Percentiles rank a stretch among this genome's conserved stretches.
These are phyloP conservation scores for Poeciliopsis prolifica DNA, from an alignment of 2,113 vertebrate species.

Conservation along the genomic window DNA sequence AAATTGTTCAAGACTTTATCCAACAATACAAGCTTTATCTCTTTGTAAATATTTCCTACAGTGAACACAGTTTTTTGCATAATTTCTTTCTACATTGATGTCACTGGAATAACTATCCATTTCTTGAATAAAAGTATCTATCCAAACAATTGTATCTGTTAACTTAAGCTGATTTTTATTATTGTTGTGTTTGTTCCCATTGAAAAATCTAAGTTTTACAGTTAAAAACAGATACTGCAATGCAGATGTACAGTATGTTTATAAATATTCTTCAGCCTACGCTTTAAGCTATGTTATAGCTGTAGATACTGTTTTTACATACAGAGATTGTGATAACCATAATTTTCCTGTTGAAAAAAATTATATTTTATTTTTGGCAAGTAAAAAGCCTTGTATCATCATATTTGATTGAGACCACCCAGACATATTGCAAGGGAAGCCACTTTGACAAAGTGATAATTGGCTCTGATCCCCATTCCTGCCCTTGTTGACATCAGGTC, in stretches of 20 bases:
- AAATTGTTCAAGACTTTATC: too few relatives aligned
- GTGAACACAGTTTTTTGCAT: background rate
- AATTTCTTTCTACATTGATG: background rate
- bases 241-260: background rate
- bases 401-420: conserved; percentile 86
- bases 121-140: background rate
- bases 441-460: conserved; percentile 83
- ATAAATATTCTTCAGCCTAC: background rate
- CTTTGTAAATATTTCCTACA: background rate
- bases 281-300: background rate
- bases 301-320: too few relatives aligned
- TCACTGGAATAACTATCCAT: background rate
- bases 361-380: background rate
- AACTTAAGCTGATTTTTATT: too few relatives aligned
- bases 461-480: conserved; percentile 84
- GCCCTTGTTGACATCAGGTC: conserved; percentile 86
- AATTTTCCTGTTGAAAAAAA: background rate
- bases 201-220: background rate
- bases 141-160: too few relatives aligned
- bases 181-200: too few relatives aligned
- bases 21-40: background rate
- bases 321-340: too few relatives aligned
- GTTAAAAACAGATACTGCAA: background rate
- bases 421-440: conserved; percentile 88
- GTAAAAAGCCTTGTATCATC: conserved; percentile 52